Evolutionary conservation across 2,888 invertebrate genomes (phyloP).

Genomic region (Hanleya hanleyi): DNA sequence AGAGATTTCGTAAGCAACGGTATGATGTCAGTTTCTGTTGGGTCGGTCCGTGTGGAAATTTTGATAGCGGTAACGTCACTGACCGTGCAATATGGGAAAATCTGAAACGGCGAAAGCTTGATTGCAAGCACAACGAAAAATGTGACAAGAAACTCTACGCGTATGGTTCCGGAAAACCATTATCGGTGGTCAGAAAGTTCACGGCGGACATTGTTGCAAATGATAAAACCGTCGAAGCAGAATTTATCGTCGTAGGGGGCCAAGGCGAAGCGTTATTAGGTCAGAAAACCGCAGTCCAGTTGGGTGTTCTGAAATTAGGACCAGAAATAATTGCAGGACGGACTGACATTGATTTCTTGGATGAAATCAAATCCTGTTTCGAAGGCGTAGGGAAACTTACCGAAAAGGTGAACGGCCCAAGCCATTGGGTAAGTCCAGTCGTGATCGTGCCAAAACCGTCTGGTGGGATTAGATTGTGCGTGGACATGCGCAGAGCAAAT

Average conservation of each 20-base stretch:
- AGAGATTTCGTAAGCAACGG: background rate
- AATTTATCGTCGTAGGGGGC: conserved; percentile 25
- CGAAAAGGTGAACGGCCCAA: background rate
- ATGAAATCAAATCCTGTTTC: background rate
- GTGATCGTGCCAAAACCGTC: background rate
- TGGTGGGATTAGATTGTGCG: background rate
- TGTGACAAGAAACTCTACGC: conserved; percentile 20
- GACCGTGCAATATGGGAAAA: conserved; percentile 18
- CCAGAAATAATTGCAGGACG: background rate
- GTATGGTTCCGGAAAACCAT: conserved; percentile 28
- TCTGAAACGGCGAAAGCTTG: conserved; percentile 18
- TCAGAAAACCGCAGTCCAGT: background rate
- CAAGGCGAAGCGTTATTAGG: conserved; percentile 12
- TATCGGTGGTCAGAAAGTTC: conserved; percentile 11
- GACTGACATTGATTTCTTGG: background rate
- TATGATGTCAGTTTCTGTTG: background rate
- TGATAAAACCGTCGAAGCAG: background rate
- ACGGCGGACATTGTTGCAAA: background rate
- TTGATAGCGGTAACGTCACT: conserved; percentile 23
- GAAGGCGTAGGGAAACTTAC: background rate
- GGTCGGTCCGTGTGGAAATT: conserved; percentile 4
- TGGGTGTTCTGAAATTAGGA: background rate
- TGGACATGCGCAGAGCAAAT: background rate
- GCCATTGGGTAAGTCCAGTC: background rate
- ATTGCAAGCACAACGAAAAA: conserved; percentile 21